These are phyloP conservation scores for Gambusia yucatana DNA, from an alignment of 2,797 vertebrate genomes.

Conservation along the genomic window DNA sequence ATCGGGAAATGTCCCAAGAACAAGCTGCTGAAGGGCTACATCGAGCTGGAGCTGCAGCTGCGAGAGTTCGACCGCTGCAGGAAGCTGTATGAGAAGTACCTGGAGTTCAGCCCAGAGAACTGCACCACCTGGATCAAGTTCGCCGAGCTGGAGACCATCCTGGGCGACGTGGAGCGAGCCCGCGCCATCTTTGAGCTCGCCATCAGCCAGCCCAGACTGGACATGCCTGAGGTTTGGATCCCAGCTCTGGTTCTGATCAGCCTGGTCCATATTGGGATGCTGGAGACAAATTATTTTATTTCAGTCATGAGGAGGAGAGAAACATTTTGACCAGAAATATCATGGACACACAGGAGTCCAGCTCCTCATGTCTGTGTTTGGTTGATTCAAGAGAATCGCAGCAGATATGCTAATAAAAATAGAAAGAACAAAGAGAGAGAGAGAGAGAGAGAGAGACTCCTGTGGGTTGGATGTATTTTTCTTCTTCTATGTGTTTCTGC, in stretches of 20 bases:
- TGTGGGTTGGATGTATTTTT: too few species aligned
- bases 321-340: too few species aligned
- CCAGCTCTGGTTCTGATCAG: too few species aligned
- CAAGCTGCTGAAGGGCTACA: slow-evolving; percentile 98
- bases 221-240: slow-evolving; percentile 91
- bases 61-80: slow-evolving; percentile 96
- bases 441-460: too few species aligned
- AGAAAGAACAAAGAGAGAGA: too few species aligned
- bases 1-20: slow-evolving; percentile 97
- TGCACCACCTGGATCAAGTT: slow-evolving; percentile 99
- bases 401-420: too few species aligned
- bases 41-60: slow-evolving; percentile 94
- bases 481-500: too few species aligned
- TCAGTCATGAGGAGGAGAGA: too few species aligned
- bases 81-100: slow-evolving; percentile 96
- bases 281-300: too few species aligned
- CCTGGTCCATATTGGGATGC: background rate
- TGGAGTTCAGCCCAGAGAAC: slow-evolving; percentile 96
- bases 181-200: slow-evolving; percentile 95
- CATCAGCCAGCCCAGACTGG: slow-evolving; percentile 93
- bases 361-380: too few species aligned
- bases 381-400: too few species aligned
- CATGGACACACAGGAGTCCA: too few species aligned
- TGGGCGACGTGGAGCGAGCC: slow-evolving; percentile 90
- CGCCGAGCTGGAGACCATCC: slow-evolving; percentile 94